A percentile compares a stretch with the other conserved stretches of the same genome.
Evolutionary conservation across 2,113 vertebrate genomes (phyloP).

Genomic region (Hoplias malabaricus): DNA sequence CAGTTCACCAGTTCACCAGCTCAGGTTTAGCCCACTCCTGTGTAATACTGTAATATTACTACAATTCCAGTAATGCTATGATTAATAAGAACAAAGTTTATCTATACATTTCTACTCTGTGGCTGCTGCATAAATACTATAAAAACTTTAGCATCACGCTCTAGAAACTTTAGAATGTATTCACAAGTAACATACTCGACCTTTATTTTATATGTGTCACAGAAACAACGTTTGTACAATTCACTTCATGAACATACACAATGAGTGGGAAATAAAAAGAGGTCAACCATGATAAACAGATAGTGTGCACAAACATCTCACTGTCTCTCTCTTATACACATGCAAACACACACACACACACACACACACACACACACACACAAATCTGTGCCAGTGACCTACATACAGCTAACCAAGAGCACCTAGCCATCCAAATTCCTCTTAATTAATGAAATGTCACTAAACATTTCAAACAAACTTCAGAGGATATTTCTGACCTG

Average conservation of each 20-base stretch:
- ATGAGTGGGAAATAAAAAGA: neutral
- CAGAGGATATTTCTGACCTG: neutral
- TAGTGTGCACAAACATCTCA: neutral
- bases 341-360: neutral
- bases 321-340: neutral
- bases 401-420: constrained; percentile 15
- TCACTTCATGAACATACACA: neutral
- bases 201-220: too few relatives aligned
- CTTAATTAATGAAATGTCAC: constrained; percentile 28
- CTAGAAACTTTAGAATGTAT: too few relatives aligned
- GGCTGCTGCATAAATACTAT: too few relatives aligned
- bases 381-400: neutral
- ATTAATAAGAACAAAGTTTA: too few relatives aligned
- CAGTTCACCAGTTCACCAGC: too few relatives aligned
- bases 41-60: too few relatives aligned
- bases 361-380: neutral
- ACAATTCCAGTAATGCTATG: too few relatives aligned
- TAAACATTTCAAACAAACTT: neutral
- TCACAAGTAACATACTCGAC: too few relatives aligned
- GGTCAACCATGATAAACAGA: neutral
- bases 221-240: neutral
- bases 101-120: too few relatives aligned
- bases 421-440: neutral
- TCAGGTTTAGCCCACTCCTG: too few relatives aligned
- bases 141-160: too few relatives aligned